Percentiles rank a stretch among this genome's conserved stretches.
phyloP scores from a whole-genome alignment of 2,888 invertebrate species.

The Drosophila rubida region DNA sequence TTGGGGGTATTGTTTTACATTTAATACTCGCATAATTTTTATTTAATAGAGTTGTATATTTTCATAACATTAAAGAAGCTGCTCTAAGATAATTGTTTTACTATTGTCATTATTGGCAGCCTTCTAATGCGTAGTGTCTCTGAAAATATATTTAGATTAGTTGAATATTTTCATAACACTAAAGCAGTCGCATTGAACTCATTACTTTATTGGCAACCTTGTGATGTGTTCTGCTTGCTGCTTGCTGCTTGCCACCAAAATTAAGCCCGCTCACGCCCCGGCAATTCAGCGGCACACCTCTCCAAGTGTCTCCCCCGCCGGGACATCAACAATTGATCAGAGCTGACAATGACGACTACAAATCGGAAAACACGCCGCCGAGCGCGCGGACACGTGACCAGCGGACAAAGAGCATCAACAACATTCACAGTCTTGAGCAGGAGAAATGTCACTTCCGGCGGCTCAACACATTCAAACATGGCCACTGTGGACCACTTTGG shows the following conservation, averaged over 20 bases:
- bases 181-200: no score
- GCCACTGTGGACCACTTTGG: slow-evolving; percentile 50
- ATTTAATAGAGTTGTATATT: no score
- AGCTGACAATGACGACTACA: slow-evolving; percentile 74
- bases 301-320: slow-evolving; percentile 18
- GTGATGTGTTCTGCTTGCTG: not conserved
- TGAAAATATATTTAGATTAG: no score
- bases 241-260: not conserved
- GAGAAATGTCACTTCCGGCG: slow-evolving; percentile 78
- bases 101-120: no score
- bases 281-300: slow-evolving; percentile 46
- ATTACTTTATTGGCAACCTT: not conserved
- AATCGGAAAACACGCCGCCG: slow-evolving; percentile 75
- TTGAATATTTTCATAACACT: no score
- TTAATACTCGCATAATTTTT: no score
- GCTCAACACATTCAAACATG: slow-evolving; percentile 77
- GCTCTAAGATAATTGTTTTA: no score
- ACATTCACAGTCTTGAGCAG: slow-evolving; percentile 25
- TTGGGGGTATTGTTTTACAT: no score
- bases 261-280: slow-evolving; percentile 28
- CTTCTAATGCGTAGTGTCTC: no score
- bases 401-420: slow-evolving; percentile 33
- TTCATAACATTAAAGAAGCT: no score
- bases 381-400: slow-evolving; percentile 76
- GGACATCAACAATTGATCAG: slow-evolving; percentile 57